Conservation (phyloP, 2,888 invertebrate species). For the Himalopsyche anomala region DNA sequence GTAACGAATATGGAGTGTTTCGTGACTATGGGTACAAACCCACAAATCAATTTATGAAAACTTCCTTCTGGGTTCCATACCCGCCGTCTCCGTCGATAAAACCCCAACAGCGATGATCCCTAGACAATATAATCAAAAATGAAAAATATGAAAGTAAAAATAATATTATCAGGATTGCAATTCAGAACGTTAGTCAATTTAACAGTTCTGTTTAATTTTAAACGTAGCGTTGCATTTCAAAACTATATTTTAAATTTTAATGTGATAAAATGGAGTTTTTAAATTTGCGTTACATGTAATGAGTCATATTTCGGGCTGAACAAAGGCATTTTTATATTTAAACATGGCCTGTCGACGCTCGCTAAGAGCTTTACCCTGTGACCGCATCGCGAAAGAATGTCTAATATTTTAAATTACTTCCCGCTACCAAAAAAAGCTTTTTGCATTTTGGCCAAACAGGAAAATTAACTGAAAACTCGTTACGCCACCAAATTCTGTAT, state of each 20-base stretch:
- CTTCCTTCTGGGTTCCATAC: no score
- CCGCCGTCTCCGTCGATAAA: no score
- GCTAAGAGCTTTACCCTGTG: slow-evolving; percentile 18
- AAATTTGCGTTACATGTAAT: not conserved
- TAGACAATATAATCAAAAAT: not conserved
- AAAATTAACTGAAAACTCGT: slow-evolving; percentile 26
- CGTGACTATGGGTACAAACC: no score
- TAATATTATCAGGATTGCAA: no score
- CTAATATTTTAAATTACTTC: slow-evolving; percentile 30
- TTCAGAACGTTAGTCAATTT: no score
- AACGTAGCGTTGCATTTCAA: not conserved
- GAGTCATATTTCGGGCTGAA: not conserved
- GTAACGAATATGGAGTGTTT: no score
- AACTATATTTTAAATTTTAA: not conserved
- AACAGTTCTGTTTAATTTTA: not conserved
- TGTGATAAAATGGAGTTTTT: not conserved
- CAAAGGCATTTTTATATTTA: slow-evolving; percentile 4
- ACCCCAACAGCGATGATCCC: no score
- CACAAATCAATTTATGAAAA: no score
- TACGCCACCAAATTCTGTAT: slow-evolving; percentile 23
- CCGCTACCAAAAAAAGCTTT: not conserved
- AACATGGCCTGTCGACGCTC: not conserved
- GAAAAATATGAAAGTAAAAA: no score
- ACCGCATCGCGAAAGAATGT: slow-evolving; percentile 16
- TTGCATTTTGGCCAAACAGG: slow-evolving; percentile 11